Conservation (phyloP, 2,888 invertebrate species). For the Iselma pallidipennis region DNA sequence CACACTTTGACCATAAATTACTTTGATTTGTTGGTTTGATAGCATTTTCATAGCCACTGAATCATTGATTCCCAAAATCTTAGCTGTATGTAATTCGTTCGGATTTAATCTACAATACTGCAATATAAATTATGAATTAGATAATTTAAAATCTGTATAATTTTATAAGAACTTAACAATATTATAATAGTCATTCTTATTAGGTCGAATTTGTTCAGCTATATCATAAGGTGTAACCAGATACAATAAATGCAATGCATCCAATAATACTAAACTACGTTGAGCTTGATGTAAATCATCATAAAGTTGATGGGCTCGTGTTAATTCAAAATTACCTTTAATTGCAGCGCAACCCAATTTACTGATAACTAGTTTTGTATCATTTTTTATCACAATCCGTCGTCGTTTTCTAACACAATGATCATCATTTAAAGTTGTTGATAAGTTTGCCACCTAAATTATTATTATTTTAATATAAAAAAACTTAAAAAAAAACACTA, state of each 20-base stretch:
- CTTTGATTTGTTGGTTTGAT: constrained; percentile 68
- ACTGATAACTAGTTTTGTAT: constrained; percentile 59
- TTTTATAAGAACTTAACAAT: constrained; percentile 59
- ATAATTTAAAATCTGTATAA: constrained; percentile 8
- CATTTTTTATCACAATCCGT: constrained; percentile 40
- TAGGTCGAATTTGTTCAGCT: constrained; percentile 60
- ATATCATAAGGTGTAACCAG: constrained; percentile 81
- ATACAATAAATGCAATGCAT: constrained; percentile 84
- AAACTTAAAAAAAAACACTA: neutral
- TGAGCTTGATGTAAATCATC: constrained; percentile 75
- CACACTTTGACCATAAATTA: constrained; percentile 41
- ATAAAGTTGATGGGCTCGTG: constrained; percentile 71
- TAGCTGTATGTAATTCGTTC: constrained; percentile 71
- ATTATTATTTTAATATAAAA: neutral
- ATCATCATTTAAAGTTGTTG: constrained; percentile 12
- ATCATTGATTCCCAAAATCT: constrained; percentile 78
- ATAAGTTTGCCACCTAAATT: constrained; percentile 16
- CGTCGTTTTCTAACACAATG: constrained; percentile 16
- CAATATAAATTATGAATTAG: constrained; percentile 27
- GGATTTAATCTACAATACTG: constrained; percentile 67
- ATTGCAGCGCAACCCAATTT: constrained; percentile 80
- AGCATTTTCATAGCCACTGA: constrained; percentile 69
- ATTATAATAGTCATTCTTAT: constrained; percentile 62
- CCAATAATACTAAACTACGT: constrained; percentile 74
- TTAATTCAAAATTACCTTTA: constrained; percentile 80